Evolutionary conservation across 2,113 vertebrate genomes (phyloP), one percentile per base, ranked within the genome.

Genomic region (Apistogramma diplotaenia): DNA sequence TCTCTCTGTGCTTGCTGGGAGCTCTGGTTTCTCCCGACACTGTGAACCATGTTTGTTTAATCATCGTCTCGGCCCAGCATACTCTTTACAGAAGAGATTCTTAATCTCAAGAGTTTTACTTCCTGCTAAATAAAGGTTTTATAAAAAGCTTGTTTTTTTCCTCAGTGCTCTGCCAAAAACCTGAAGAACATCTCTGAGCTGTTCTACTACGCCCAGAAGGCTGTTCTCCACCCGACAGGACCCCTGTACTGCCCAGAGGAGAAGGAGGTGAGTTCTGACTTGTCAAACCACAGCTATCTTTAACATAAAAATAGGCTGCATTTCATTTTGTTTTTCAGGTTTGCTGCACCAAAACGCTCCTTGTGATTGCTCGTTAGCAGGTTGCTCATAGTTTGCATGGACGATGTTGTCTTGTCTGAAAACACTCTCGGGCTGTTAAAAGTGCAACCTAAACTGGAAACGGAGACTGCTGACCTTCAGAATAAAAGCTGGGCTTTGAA

Each of bases 181-280:
- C 93, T 99, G 95, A 99, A 99, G 95, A 99, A 99, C 91, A 99
- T 99, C 92, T 99, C 98, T 1, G 98, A 99, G 90, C 94, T 99
- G 54, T 99, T 99, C 93, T 99, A 99, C 93, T 99, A 99, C n/a
- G 98, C 98, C 49, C 98, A 99, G 94, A 99, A 99, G 92, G 98
- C 98, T 67, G 98, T 99, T 89, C 96, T 99, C 51, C 98, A 99
- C 95, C 98, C 98, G 27, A 99, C 98, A 60, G 98, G 98, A 58
- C 98, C 98, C 10, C 93, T 99, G 59, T 99, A 99, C 93, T 99
- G 98, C 87, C 97, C 98, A 18, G 98, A 99, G 87, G 98, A 99
- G 89, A 99, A 99, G 91, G 98, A 99, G 97, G 98, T 99, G 95
- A 89, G 85, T 0, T 57, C 9, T 16, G 23, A 6, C 15, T 46